Conservation (phyloP, 2,888 invertebrate genomes). For the Calameuta idolon region DNA sequence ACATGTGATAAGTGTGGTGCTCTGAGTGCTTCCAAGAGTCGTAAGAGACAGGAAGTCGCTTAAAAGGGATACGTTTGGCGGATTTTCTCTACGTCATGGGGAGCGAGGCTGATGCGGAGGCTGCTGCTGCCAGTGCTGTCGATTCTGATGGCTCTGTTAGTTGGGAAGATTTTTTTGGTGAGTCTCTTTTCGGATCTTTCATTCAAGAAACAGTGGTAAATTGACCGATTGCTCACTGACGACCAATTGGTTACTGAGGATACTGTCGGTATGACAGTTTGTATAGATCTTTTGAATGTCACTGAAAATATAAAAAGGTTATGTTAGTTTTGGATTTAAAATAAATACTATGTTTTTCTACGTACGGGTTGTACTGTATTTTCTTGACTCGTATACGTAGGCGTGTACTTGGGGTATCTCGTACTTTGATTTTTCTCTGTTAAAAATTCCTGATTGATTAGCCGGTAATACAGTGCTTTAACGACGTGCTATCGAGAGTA, state of each 20-base stretch:
- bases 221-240: neutral
- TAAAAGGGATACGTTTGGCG: slow-evolving; percentile 2
- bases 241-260: neutral
- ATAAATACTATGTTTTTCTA: neutral
- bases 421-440: neutral
- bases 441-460: neutral
- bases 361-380: neutral
- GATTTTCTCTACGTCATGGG: slow-evolving; percentile 37
- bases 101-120: slow-evolving; percentile 49
- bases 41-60: neutral
- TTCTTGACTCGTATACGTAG: neutral
- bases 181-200: slow-evolving; percentile 52
- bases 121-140: slow-evolving; percentile 66
- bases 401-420: too few species aligned
- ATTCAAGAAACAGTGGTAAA: neutral
- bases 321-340: neutral
- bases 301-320: neutral
- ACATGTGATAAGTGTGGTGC: slow-evolving; percentile 17
- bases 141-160: slow-evolving; percentile 79
- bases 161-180: slow-evolving; percentile 81
- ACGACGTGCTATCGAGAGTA: neutral
- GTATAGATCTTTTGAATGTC: neutral
- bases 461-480: neutral
- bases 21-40: neutral
- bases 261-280: neutral